Conservation (phyloP, 2,113 vertebrate genomes). For the Hippoglossus stenolepis region DNA sequence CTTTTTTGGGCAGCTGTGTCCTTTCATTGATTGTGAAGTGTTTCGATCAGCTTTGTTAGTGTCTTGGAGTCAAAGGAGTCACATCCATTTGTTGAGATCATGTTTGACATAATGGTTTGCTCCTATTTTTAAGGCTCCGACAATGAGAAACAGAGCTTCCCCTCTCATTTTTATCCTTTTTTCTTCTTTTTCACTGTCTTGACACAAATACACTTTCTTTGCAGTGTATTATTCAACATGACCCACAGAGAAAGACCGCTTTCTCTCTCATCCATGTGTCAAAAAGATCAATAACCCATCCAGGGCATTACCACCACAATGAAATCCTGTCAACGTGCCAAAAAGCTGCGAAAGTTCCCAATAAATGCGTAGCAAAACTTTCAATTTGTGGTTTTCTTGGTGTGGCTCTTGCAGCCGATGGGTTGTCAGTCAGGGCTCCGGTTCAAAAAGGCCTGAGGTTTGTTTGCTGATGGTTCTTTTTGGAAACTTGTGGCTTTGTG, state of each 20-base stretch:
- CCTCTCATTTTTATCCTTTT: conserved; percentile 13
- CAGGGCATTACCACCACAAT: conserved; percentile 70
- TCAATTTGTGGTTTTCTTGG: conserved; percentile 85
- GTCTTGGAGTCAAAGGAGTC: conserved; percentile 49
- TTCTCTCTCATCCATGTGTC: conserved; percentile 71
- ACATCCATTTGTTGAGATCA: conserved; percentile 65
- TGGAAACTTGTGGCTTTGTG: conserved; percentile 85
- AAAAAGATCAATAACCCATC: conserved; percentile 72
- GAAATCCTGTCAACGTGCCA: conserved; percentile 68
- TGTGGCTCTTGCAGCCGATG: conserved; percentile 80
- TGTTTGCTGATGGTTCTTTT: conserved; percentile 85
- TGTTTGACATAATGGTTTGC: conserved; percentile 68
- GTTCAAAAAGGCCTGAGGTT: conserved; percentile 84
- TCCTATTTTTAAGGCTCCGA: conserved; percentile 58
- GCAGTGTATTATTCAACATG: conserved; percentile 69
- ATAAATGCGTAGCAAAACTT: conserved; percentile 85
- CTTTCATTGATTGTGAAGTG: conserved; percentile 55
- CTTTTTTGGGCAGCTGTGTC: conserved; percentile 57
- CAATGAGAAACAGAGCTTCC: conserved; percentile 59
- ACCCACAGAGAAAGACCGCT: conserved; percentile 51
- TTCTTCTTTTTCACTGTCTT: conserved; percentile 19
- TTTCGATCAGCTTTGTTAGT: conserved; percentile 60
- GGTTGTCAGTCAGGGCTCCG: conserved; percentile 79
- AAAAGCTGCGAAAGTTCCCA: conserved; percentile 79
- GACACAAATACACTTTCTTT: conserved; percentile 51